Conservation (phyloP, 2,797 vertebrate genomes). For the Coilia nasus region DNA sequence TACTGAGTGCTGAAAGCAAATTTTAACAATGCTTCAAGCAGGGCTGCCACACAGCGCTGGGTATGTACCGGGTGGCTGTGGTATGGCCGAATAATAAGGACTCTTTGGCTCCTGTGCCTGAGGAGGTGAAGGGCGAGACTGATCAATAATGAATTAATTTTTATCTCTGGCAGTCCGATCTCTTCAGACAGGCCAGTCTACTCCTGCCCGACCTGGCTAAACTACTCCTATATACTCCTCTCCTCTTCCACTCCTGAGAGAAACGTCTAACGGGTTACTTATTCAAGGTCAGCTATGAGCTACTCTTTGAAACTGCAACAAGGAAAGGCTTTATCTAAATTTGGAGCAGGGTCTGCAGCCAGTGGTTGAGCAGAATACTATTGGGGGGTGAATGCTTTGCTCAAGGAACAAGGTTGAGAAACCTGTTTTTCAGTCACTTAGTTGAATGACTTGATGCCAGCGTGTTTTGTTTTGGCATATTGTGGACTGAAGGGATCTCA, state of each 20-base stretch:
- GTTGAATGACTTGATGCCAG: not conserved
- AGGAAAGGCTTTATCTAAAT: constrained; percentile 19
- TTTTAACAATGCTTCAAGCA: constrained; percentile 25
- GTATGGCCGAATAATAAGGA: constrained; percentile 38
- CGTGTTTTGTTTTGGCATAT: not conserved
- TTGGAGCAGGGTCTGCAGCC: constrained; percentile 4
- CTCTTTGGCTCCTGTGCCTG: constrained; percentile 25
- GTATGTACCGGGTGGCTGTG: not conserved
- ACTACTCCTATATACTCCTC: constrained; percentile 1
- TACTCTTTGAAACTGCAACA: constrained; percentile 13
- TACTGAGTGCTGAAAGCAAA: not conserved
- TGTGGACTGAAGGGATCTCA: not conserved
- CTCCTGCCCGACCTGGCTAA: constrained; percentile 22
- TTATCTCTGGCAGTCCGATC: constrained; percentile 45
- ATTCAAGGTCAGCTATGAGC: constrained; percentile 35
- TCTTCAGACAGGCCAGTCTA: constrained; percentile 23
- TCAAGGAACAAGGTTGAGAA: not conserved
- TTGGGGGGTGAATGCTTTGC: not conserved
- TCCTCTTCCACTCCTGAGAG: constrained; percentile 27
- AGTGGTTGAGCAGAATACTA: not conserved
- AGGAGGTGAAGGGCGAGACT: constrained; percentile 27
- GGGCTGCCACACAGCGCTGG: not conserved
- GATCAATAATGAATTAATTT: constrained; percentile 50
- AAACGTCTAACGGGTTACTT: constrained; percentile 39
- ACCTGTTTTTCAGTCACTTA: not conserved